These are phyloP conservation scores for Kuschelorhynchus macadamiae DNA, from an alignment of 2,888 invertebrate genomes.

Conservation along the genomic window DNA sequence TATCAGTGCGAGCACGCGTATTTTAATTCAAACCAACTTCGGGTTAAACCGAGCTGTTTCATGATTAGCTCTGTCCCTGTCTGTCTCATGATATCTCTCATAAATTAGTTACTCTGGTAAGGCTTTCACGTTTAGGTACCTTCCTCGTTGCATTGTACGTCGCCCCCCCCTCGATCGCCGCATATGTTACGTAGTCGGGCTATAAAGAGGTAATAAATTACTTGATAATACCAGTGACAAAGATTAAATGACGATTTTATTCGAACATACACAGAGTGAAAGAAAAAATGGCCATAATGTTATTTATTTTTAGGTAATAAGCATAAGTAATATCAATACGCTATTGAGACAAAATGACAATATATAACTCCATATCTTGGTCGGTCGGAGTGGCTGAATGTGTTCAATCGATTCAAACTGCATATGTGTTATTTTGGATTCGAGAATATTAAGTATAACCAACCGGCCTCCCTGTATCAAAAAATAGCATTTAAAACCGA, in stretches of 20 bases:
- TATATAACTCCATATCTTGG: no score
- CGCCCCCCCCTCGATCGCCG: conserved; percentile 10
- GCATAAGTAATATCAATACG: no score
- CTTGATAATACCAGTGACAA: conserved; percentile 5
- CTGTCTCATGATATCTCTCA: neutral
- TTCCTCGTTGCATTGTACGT: neutral
- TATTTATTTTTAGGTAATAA: no score
- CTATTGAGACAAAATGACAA: no score
- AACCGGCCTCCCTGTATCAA: no score
- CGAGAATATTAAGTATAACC: no score
- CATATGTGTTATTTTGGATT: no score
- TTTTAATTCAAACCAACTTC: neutral
- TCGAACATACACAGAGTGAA: neutral
- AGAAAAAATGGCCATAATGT: no score
- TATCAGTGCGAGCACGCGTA: conserved; percentile 27
- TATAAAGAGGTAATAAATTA: conserved; percentile 19
- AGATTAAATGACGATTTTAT: conserved; percentile 18
- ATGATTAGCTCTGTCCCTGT: neutral
- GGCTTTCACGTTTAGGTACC: neutral
- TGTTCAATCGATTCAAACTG: no score
- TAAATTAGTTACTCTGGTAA: no score
- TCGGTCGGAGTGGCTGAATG: no score
- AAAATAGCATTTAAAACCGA: no score
- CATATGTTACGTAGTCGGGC: conserved; percentile 18
- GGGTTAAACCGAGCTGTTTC: neutral